Conservation (phyloP, 2,797 vertebrate genomes). For the Myotis myotis region DNA sequence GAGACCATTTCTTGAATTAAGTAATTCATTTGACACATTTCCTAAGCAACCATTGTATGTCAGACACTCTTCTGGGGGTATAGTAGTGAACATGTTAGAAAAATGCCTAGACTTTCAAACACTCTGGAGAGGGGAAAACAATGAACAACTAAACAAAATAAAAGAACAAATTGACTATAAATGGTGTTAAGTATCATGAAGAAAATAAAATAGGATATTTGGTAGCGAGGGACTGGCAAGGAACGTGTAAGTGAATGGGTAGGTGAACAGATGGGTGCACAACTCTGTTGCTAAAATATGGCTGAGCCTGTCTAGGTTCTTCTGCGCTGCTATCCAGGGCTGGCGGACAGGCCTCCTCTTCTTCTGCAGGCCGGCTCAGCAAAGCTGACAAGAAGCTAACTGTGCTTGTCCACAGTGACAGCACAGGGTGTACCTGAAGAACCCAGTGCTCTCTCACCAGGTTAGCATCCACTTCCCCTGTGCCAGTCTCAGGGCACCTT, state of each 20-base stretch:
- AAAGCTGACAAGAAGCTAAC: conserved; percentile 92
- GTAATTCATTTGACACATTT: conserved; percentile 2
- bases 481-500: not conserved
- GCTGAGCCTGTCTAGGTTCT: not conserved
- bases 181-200: not conserved
- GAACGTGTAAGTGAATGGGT: not conserved
- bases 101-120: not conserved
- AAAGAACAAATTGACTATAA: not conserved
- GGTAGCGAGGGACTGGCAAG: not conserved
- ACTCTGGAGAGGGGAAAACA: not conserved
- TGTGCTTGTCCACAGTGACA: conserved; percentile 90
- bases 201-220: conserved; percentile 8
- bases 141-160: not conserved
- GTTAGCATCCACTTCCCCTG: conserved; percentile 75
- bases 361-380: conserved; percentile 85
- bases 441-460: conserved; percentile 90
- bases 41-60: not conserved
- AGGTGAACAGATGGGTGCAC: not conserved
- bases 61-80: not conserved
- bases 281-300: not conserved
- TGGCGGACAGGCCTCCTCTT: conserved; percentile 8
- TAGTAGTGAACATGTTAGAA: not conserved
- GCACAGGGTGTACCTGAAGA: conserved; percentile 92
- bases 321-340: not conserved
- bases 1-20: conserved; percentile 8